Conservation (phyloP, 2,113 vertebrate genomes). For the Brachirus orientalis region DNA sequence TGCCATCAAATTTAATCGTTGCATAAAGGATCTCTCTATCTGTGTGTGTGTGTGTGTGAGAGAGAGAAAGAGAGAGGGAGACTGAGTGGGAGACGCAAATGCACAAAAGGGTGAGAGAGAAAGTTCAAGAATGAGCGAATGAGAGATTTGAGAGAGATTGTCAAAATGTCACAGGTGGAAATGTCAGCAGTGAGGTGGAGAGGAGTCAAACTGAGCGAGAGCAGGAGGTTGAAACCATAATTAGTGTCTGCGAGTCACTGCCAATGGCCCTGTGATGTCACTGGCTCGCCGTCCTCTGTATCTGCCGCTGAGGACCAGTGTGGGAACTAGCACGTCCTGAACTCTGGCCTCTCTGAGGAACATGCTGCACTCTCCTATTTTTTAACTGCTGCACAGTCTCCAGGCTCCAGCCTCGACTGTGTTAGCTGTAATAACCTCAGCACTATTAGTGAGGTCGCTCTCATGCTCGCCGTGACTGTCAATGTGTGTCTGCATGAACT, state of each 20-base stretch:
- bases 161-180: conserved; percentile 72
- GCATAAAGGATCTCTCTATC: not conserved
- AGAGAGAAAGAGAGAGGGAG: not conserved
- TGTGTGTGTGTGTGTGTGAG: not conserved
- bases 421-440: conserved; percentile 54
- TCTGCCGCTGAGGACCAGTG: conserved; percentile 44
- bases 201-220: conserved; percentile 67
- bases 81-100: not conserved
- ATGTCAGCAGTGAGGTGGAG: conserved; percentile 70
- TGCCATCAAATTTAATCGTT: not conserved
- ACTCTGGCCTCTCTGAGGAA: conserved; percentile 63
- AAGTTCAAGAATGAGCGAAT: conserved; percentile 41
- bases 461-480: conserved; percentile 45
- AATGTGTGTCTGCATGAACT: conserved; percentile 18
- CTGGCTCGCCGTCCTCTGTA: conserved; percentile 41
- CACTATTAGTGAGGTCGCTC: conserved; percentile 57
- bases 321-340: conserved; percentile 46
- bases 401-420: conserved; percentile 15
- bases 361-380: conserved; percentile 43
- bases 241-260: conserved; percentile 65
- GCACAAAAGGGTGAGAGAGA: conserved; percentile 22
- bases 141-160: conserved; percentile 65
- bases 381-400: conserved; percentile 49
- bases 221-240: conserved; percentile 65
- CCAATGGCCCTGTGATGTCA: conserved; percentile 63